Conservation (phyloP, 1,140 invertebrate species). For the Drosophila aff. region DNA sequence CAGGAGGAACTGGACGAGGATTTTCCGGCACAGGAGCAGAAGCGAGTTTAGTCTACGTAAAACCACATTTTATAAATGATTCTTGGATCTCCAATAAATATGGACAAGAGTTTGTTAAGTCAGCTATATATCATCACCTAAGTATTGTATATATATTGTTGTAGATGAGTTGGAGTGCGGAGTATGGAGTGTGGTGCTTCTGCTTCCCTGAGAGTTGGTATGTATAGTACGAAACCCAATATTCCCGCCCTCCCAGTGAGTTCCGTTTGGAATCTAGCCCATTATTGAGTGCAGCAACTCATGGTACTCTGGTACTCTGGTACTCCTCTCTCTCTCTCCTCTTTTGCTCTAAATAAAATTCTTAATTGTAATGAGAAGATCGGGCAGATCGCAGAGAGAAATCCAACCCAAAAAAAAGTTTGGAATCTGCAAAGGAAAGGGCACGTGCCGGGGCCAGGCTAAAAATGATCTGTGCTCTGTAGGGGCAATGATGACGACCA, state of each 20-base stretch:
- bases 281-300: conserved; percentile 3
- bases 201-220: not conserved
- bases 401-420: not conserved
- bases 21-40: not conserved
- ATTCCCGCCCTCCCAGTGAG: not conserved
- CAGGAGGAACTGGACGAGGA: not conserved
- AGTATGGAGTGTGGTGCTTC: not conserved
- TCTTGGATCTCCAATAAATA: not conserved
- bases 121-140: not conserved
- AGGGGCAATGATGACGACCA: conserved; percentile 18
- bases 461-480: conserved; percentile 25
- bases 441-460: conserved; percentile 46
- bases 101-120: not conserved
- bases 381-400: not conserved
- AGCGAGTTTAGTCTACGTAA: not conserved
- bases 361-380: conserved; percentile 6
- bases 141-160: not conserved
- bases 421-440: conserved; percentile 10
- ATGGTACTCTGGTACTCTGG: not conserved
- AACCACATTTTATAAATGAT: not conserved
- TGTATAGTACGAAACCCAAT: not conserved
- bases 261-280: not conserved
- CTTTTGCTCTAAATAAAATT: conserved; percentile 23
- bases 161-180: not conserved
- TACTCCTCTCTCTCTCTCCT: too few relatives aligned